Evolutionary conservation across 2,888 invertebrate genomes (phyloP), one percentile per base, ranked within the genome.

Genomic region (Falcaria lacertinaria): DNA sequence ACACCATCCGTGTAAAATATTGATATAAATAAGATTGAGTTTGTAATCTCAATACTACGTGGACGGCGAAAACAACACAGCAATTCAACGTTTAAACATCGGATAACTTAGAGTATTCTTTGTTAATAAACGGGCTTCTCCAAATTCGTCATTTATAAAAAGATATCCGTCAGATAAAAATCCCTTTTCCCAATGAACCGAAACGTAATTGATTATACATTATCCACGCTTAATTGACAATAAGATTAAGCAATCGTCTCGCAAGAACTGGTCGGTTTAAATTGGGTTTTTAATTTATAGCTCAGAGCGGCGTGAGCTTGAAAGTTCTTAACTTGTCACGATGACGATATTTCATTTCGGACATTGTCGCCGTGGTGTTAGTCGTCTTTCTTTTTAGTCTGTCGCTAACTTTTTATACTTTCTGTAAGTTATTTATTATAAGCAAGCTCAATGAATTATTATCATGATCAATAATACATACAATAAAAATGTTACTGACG

Each of bases 271-370:
- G 44, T 46, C 43, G 45, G 44, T 50, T 52, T 48, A 55, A 60
- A 60, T 64, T 63, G 50, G 52, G 57, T 64, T 58, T 58, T 64
- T 60, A 65, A 64, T 69, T 64, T 67, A 67, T 60, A 56, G 48
- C 55, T 50, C 39, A 56, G 52, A 61, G 54, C 52, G 56, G 48
- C 49, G 55, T 50, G 49, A 58, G 47, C 44, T 43, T 11, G 37
- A 42, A 35, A 54, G 57, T 64, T 69, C 69, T 78, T 73, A 78
- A 71, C 65, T 71, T 74, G 76, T 80, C 80, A 74, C 67, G 55
- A 53, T 45, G 60, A 61, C 59, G 65, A 76, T 78, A 76, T 76
- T 74, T 80, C 74, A 79, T 79, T 74, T 71, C 54, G 64, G 71
- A 69, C 70, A 69, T 60, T 61, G 66, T 42, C 45, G 40, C 37